Percentiles rank a stretch among this genome's conserved stretches.
phyloP scores from a whole-genome alignment of 2,797 vertebrate species.

The Lithobates sylvaticus region DNA sequence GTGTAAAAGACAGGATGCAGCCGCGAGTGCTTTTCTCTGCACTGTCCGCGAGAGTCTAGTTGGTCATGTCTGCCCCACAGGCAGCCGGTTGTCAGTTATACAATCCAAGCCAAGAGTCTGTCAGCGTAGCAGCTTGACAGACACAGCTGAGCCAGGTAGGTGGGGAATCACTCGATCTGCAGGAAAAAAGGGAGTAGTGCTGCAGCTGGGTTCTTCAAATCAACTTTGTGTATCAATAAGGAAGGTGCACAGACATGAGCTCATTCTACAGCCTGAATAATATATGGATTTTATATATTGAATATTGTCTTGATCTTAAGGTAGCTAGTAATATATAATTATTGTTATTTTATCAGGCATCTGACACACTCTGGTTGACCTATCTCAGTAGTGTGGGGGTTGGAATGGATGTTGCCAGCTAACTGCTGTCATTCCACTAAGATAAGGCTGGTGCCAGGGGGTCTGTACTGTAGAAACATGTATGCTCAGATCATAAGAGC shows the following conservation, averaged over 20 bases:
- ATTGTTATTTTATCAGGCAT: too few relatives aligned
- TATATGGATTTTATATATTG: too few relatives aligned
- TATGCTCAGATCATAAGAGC: background rate
- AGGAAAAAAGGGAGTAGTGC: slow-evolving; percentile 3
- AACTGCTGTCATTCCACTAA: too few relatives aligned
- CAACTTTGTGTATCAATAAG: background rate
- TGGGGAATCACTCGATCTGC: slow-evolving; percentile 19
- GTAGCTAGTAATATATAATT: too few relatives aligned
- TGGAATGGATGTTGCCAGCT: too few relatives aligned
- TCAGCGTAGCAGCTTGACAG: slow-evolving; percentile 25
- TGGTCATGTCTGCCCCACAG: slow-evolving; percentile 14
- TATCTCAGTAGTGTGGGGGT: too few relatives aligned
- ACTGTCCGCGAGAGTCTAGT: background rate
- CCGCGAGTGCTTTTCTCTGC: too few relatives aligned
- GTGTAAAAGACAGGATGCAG: background rate
- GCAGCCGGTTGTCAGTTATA: slow-evolving; percentile 21
- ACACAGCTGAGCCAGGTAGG: slow-evolving; percentile 14
- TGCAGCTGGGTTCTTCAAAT: background rate
- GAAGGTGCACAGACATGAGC: background rate
- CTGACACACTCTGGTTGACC: too few relatives aligned
- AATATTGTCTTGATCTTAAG: too few relatives aligned
- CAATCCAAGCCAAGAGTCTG: slow-evolving; percentile 18
- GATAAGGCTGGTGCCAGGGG: too few relatives aligned
- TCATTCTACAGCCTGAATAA: background rate
- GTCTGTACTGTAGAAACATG: too few relatives aligned